Conservation (phyloP, 1,140 invertebrate genomes). For the Bombus soroeensis region DNA sequence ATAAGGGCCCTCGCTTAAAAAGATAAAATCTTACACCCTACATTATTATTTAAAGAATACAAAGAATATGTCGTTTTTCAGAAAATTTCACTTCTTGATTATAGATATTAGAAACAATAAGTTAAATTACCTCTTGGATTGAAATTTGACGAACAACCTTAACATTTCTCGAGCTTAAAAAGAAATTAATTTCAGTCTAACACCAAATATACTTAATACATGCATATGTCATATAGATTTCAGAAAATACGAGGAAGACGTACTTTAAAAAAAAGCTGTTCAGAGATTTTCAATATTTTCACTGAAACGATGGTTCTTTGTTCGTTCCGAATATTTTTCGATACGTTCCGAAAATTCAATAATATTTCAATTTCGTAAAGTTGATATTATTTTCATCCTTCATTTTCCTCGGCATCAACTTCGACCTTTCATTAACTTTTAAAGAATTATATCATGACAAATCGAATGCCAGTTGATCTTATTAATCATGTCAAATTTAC, state of each 20-base stretch:
- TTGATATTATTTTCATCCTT: background rate
- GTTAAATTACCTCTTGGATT: background rate
- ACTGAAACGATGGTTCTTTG: background rate
- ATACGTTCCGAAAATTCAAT: background rate
- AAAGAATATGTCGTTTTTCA: background rate
- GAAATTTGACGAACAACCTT: background rate
- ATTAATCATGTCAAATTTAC: no score
- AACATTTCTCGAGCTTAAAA: background rate
- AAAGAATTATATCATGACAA: background rate
- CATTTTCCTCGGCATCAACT: background rate
- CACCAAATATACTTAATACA: background rate
- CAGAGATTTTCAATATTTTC: background rate
- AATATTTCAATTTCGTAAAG: background rate
- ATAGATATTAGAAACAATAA: background rate
- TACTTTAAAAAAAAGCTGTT: background rate
- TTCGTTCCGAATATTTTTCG: background rate
- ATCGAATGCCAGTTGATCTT: background rate
- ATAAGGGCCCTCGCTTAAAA: constrained; percentile 66
- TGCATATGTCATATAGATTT: background rate
- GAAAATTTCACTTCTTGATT: background rate
- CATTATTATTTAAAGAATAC: background rate
- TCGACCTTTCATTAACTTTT: background rate
- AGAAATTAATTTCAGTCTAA: background rate
- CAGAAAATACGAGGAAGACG: no score
- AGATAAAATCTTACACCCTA: constrained; percentile 33